Evolutionary conservation across 2,113 vertebrate genomes (phyloP).

Genomic region (Myotis brandtii): DNA sequence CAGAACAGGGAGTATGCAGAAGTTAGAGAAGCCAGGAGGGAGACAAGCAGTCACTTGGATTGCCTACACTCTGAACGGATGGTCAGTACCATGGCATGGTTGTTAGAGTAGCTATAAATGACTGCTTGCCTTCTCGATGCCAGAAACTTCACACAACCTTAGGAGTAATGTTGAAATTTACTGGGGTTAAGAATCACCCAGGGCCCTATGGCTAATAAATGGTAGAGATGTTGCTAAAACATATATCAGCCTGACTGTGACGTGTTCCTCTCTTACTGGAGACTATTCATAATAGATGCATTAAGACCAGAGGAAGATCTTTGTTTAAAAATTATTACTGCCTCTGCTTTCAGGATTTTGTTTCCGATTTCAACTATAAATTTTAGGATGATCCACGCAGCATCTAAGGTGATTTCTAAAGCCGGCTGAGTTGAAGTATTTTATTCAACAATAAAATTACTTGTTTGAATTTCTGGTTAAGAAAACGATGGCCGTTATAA

Average conservation of each 20-base stretch:
- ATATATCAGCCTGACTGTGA: background rate
- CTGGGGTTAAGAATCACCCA: background rate
- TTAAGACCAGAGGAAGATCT: slow-evolving; percentile 6
- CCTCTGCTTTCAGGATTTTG: slow-evolving; percentile 7
- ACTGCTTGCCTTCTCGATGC: background rate
- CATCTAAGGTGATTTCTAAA: background rate
- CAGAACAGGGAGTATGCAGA: background rate
- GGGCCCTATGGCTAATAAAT: background rate
- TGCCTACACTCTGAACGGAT: background rate
- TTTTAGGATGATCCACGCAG: background rate
- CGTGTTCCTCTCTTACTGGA: background rate
- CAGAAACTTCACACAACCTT: background rate
- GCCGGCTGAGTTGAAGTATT: background rate
- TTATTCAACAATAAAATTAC: slow-evolving; percentile 27
- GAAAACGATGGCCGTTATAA: slow-evolving; percentile 10
- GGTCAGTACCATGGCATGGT: background rate
- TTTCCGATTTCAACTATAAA: slow-evolving; percentile 13
- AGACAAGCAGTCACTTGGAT: background rate
- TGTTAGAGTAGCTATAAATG: background rate
- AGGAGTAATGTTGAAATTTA: background rate
- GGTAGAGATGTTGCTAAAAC: slow-evolving; percentile 41
- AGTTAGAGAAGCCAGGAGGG: background rate
- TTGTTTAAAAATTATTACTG: background rate
- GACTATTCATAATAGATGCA: background rate
- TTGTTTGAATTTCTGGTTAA: slow-evolving; percentile 55